phyloP scores from a whole-genome alignment of 2,888 invertebrate species.

The Troilus luridus region DNA sequence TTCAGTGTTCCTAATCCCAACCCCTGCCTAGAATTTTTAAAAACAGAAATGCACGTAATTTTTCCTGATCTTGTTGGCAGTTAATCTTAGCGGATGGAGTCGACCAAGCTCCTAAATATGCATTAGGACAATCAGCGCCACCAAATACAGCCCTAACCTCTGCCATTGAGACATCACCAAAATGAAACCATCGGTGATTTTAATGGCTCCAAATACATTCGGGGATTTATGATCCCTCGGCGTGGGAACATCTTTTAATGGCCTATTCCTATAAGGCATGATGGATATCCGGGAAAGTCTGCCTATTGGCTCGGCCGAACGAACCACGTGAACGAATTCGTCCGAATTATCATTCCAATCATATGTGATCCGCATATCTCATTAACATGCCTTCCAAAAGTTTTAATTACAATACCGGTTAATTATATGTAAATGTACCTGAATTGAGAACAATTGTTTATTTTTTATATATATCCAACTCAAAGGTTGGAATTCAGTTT shows the following conservation, averaged over 20 bases:
- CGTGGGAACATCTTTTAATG: constrained; percentile 44
- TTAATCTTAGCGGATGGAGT: background rate
- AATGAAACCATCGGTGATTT: constrained; percentile 23
- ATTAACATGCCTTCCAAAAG: background rate
- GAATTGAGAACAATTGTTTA: no score
- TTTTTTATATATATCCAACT: no score
- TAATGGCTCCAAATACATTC: constrained; percentile 32
- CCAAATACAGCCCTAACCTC: background rate
- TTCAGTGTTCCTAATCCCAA: background rate
- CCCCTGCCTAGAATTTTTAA: no score
- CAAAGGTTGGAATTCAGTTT: no score
- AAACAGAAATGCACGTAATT: background rate
- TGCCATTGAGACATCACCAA: background rate
- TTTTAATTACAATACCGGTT: background rate
- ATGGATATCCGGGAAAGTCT: background rate
- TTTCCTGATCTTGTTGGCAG: background rate
- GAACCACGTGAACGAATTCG: background rate
- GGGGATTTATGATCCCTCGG: constrained; percentile 6
- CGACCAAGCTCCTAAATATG: background rate
- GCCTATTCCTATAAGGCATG: constrained; percentile 7
- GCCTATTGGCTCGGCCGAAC: background rate
- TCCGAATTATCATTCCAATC: constrained; percentile 26
- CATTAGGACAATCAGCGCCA: background rate
- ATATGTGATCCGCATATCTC: background rate
- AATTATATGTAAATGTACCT: background rate